phyloP scores from a whole-genome alignment of 2,113 vertebrate species.

The Strix aluco region DNA sequence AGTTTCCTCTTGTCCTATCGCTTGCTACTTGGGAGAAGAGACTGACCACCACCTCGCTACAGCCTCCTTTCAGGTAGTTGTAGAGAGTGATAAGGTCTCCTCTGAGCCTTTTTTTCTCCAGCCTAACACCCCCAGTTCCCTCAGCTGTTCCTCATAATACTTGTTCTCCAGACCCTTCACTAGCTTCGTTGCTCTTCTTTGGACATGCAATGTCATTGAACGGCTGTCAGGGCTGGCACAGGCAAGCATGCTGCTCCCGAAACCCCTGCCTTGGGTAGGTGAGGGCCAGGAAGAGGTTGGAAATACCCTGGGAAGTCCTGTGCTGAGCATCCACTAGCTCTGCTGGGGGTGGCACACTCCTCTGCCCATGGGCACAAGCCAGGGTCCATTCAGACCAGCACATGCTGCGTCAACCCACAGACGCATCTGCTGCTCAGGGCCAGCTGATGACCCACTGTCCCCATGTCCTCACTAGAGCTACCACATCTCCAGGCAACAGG shows the following conservation, averaged over 20 bases:
- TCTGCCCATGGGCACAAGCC: accelerated
- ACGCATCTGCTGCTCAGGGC: background rate
- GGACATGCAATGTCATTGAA: background rate
- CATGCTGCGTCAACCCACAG: background rate
- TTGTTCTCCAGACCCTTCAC: background rate
- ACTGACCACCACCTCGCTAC: no score
- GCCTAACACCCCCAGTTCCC: background rate
- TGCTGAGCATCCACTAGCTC: no score
- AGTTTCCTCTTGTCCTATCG: no score
- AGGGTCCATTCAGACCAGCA: no score
- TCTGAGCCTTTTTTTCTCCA: background rate
- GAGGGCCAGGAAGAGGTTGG: background rate
- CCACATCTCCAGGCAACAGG: background rate
- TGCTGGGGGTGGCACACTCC: accelerated
- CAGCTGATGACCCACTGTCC: background rate
- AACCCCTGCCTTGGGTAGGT: background rate
- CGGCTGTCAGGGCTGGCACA: background rate
- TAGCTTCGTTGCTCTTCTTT: background rate
- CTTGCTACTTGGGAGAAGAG: no score
- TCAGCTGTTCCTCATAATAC: background rate
- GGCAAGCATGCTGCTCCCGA: background rate
- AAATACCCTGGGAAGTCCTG: accelerated
- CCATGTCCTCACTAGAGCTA: background rate
- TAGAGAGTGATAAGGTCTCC: background rate
- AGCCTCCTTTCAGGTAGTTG: no score